Conservation (phyloP, 1,140 invertebrate genomes). For the Kradibia gibbosae region DNA sequence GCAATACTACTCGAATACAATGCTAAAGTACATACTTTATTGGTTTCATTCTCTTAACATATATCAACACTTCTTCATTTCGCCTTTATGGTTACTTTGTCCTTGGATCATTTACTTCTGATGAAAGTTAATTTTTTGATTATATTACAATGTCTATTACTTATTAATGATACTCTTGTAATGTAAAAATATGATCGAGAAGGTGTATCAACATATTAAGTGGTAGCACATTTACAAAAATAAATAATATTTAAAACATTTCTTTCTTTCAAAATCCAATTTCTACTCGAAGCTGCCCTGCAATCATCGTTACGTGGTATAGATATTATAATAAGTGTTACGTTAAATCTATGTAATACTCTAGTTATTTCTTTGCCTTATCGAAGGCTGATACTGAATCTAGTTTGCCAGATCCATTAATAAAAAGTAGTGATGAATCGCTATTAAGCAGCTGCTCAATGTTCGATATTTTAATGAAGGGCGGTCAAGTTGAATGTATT, state of each 20-base stretch:
- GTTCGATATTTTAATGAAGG: slow-evolving; percentile 71
- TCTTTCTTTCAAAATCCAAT: too few relatives aligned
- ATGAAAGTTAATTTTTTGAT: too few relatives aligned
- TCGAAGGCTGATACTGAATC: neutral
- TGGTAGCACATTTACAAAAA: too few relatives aligned
- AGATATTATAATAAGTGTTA: slow-evolving; percentile 43
- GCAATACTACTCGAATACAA: slow-evolving; percentile 40
- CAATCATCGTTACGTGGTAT: neutral
- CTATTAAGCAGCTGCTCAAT: slow-evolving; percentile 59
- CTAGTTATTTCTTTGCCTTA: slow-evolving; percentile 17
- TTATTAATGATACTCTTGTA: too few relatives aligned
- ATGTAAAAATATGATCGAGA: too few relatives aligned
- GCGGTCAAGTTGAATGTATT: slow-evolving; percentile 43
- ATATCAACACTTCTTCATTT: neutral
- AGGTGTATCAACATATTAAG: too few relatives aligned
- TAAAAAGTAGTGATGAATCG: slow-evolving; percentile 66
- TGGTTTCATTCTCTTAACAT: neutral
- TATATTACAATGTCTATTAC: too few relatives aligned
- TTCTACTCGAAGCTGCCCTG: too few relatives aligned
- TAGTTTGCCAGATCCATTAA: slow-evolving; percentile 63
- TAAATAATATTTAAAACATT: too few relatives aligned
- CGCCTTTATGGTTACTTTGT: too few relatives aligned
- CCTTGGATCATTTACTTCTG: too few relatives aligned
- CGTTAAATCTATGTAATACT: neutral
- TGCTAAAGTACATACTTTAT: neutral